A percentile compares a stretch with the other conserved stretches of the same genome.
These are phyloP conservation scores for Brachionus koreanus DNA, from an alignment of 1,140 invertebrate species.

Conservation along the genomic window DNA sequence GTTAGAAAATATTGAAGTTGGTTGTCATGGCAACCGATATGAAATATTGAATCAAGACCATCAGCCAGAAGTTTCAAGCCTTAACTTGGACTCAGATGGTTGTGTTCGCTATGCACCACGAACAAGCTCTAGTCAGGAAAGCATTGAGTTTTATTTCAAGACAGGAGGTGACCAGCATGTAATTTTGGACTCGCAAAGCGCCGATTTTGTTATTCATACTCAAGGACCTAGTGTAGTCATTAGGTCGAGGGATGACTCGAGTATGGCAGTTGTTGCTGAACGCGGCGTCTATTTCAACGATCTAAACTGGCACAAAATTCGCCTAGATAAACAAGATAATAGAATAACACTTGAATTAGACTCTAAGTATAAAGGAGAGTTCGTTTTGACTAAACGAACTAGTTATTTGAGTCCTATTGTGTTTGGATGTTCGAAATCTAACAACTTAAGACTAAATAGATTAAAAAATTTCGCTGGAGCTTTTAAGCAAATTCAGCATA, in stretches of 20 bases:
- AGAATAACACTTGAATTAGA: conserved; percentile 22
- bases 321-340: conserved; percentile 8
- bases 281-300: conserved; percentile 26
- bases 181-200: not conserved
- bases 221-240: conserved; percentile 35
- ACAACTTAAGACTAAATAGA: not conserved
- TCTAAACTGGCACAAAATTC: conserved; percentile 5
- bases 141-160: conserved; percentile 30
- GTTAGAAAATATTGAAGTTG: conserved; percentile 28
- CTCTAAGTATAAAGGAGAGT: conserved; percentile 41
- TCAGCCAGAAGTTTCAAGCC: not conserved
- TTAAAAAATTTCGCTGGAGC: conserved; percentile 22
- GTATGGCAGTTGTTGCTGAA: not conserved
- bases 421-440: not conserved
- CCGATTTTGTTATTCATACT: conserved; percentile 19
- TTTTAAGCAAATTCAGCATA: not conserved
- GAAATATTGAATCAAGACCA: not conserved
- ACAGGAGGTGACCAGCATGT: conserved; percentile 19
- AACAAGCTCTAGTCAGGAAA: not conserved
- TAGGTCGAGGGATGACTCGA: conserved; percentile 6
- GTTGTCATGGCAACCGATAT: conserved; percentile 13
- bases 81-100: not conserved
- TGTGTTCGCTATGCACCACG: not conserved
- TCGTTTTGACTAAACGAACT: not conserved
- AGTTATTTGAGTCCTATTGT: not conserved